A percentile compares a stretch with the other conserved stretches of the same genome.
These are phyloP conservation scores for Phyllotis vaccarum DNA, from an alignment of 2,797 vertebrate species.

Conservation along the genomic window DNA sequence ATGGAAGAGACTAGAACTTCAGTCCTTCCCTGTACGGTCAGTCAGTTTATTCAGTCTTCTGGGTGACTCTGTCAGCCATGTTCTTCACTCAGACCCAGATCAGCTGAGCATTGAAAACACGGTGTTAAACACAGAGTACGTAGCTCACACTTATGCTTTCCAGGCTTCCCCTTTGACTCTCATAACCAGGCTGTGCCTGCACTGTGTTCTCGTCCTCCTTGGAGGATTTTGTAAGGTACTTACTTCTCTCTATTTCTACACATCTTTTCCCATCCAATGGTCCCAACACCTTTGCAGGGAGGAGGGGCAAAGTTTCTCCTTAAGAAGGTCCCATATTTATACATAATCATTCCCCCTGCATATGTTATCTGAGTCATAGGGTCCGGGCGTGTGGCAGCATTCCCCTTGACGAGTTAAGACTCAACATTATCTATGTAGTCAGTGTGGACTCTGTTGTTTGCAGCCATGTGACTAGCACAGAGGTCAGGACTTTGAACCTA, in stretches of 20 bases:
- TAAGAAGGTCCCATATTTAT: neutral
- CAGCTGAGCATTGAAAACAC: neutral
- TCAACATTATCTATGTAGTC: too few species aligned
- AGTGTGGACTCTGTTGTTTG: neutral
- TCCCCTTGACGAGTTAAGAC: neutral
- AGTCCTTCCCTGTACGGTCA: neutral
- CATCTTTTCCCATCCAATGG: neutral
- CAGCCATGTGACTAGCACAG: neutral
- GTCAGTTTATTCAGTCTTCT: neutral
- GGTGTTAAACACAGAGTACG: fast-evolving
- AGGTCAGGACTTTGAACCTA: neutral
- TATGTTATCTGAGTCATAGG: fast-evolving
- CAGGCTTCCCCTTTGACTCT: neutral
- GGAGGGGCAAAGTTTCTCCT: too few species aligned
- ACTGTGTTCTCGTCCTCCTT: neutral
- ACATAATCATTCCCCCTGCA: neutral
- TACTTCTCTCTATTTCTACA: neutral
- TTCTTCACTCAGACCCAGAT: neutral
- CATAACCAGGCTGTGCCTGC: neutral
- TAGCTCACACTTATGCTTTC: too few species aligned
- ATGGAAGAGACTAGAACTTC: too few species aligned
- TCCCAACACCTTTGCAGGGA: too few species aligned
- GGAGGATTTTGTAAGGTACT: neutral
- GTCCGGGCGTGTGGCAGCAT: neutral
- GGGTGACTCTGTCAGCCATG: neutral